Percentiles rank a stretch among this genome's conserved stretches.
Evolutionary conservation across 2,113 vertebrate species (phyloP).

Genomic region (Psophia crepitans): DNA sequence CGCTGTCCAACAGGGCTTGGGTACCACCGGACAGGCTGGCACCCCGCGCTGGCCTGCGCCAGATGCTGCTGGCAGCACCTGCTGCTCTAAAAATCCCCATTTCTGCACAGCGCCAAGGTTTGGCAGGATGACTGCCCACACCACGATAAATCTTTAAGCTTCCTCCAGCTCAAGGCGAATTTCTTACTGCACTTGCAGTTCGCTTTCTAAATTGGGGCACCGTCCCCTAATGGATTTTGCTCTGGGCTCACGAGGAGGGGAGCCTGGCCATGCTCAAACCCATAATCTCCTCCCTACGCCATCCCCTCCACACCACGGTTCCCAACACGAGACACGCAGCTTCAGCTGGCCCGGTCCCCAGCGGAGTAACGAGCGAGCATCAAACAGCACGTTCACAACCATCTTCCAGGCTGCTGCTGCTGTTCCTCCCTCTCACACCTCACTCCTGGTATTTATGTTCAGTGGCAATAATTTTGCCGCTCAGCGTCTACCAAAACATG

Average conservation of each 20-base stretch:
- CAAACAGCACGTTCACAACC: background rate
- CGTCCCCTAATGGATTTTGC: background rate
- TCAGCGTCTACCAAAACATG: background rate
- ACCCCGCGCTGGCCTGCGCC: background rate
- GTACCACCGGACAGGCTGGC: background rate
- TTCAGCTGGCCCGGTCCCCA: background rate
- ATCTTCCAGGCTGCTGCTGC: background rate
- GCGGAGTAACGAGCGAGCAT: background rate
- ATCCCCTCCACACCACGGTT: background rate
- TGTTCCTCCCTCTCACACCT: background rate
- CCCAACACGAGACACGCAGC: background rate
- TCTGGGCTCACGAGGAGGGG: background rate
- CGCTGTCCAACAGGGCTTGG: background rate
- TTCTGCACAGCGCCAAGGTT: background rate
- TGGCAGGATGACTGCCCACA: background rate
- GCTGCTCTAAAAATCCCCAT: background rate
- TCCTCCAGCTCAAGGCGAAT: background rate
- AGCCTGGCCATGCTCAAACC: background rate
- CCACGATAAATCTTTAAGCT: background rate
- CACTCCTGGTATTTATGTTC: background rate
- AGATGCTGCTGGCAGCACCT: background rate
- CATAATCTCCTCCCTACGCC: background rate
- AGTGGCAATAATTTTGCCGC: background rate
- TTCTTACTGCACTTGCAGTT: background rate
- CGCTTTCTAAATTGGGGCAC: background rate